Base-by-base conservation (phyloP, 2,888 invertebrate genomes). In the Synanthedon tipuliformis region DNA sequence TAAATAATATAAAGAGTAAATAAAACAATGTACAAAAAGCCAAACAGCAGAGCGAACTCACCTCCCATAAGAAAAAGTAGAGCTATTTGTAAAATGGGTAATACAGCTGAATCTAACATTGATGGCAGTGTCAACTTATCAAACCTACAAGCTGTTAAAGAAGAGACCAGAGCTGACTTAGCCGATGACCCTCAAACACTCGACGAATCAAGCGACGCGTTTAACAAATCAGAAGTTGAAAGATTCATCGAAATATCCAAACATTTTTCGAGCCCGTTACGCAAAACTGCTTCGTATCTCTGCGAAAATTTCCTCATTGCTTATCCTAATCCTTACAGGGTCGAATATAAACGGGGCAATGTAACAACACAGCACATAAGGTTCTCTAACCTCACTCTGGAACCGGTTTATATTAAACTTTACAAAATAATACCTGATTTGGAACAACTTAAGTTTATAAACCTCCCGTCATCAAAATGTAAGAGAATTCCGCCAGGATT, bases 191-290 rank as follows among this genome's bases (percentile, higher is more conserved):
- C 45, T n/a, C 67, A 61, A 16, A 66, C 71, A 11, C 59, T 58
- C 12, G 61, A 60, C 50, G 62, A 64, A 13, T 53, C 59, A 3
- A 65, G 53, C 40, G 70, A 75, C 11, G 64, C 64, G 0, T 78
- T 75, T 52, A 16, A 18, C 40, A 74, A 79, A 57, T 70, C 71
- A 0, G 76, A 84, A 69, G 70, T 78, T 1, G 69, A 79, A 59
- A 67, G 78, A 53, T 85, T 86, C 55, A 76, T 86, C 48, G 82
- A 85, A 65, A 82, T 86, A 55, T 82, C 85, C 0, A 81, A 84
- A 57, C 81, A 82, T 55, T 86, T 84, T 57, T 81, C 84, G 1
- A 82, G 78, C 53, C 84, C 84, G 3, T 59, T 84, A 3, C 69
- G 72, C 3, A 84, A 81, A 65, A 77, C 79, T 1, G 84, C 85